Evolutionary conservation across 2,888 invertebrate species (phyloP).

Genomic region (Epistrophe eligans): DNA sequence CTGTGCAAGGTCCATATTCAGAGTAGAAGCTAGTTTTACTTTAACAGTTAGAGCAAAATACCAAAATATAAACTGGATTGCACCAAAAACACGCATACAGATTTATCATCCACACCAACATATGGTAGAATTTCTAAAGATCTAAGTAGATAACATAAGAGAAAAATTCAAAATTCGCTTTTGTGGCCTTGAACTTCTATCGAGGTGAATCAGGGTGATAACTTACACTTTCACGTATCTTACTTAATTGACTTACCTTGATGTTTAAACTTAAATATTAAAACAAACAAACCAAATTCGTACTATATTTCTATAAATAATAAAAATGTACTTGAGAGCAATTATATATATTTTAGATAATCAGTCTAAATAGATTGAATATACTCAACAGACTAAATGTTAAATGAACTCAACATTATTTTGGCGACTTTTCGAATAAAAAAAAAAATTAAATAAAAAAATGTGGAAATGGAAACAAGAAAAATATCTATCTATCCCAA

Average conservation of each 20-base stretch:
- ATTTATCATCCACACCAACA: not conserved
- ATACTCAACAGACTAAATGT: slow-evolving; percentile 61
- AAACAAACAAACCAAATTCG: slow-evolving; percentile 15
- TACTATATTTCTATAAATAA: slow-evolving; percentile 6
- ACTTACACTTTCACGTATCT: slow-evolving; percentile 47
- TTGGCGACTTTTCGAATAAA: slow-evolving; percentile 28
- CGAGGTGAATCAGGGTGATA: not conserved
- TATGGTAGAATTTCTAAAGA: not conserved
- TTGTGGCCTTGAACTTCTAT: slow-evolving; percentile 31
- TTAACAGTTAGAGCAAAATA: not conserved
- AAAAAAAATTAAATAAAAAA: slow-evolving; percentile 6
- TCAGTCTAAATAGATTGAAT: slow-evolving; percentile 59
- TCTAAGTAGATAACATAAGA: not conserved
- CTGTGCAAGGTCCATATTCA: not conserved
- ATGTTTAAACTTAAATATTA: slow-evolving; percentile 57
- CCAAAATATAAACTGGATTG: not conserved
- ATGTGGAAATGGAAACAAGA: slow-evolving; percentile 46
- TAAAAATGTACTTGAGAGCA: not conserved
- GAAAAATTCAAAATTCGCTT: not conserved
- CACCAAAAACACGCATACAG: not conserved
- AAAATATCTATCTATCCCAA: slow-evolving; percentile 43
- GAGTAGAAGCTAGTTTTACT: not conserved
- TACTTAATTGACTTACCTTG: slow-evolving; percentile 76
- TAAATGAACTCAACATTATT: slow-evolving; percentile 33
- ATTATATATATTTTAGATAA: not conserved